Evolutionary conservation across 30 jellyfish, hydroid and myxozoan genomes (phyloP), one percentile per base, ranked within the genome.

Genomic region (Hydra vulgaris): DNA sequence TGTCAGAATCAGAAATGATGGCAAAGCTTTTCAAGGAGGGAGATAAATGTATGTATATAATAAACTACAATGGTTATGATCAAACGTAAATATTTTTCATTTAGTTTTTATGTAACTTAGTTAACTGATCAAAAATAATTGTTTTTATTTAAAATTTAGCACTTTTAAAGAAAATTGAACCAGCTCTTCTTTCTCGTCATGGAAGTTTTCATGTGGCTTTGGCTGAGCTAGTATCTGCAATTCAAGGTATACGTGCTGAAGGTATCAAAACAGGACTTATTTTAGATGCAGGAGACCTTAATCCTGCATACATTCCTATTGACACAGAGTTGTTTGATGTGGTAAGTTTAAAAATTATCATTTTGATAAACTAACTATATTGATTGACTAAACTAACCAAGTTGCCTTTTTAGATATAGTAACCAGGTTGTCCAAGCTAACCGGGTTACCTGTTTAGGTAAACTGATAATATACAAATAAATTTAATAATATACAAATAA

Each of bases 201-300:
- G 87, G 87, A 15, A 67, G 83, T 25, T 70, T 56, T 21, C 71
- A 80, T 21, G 87, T 52, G 27, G 70, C 69, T 70, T 53, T 80
- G 40, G 87, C 87, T 0, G 27, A 80, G 7, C 72, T 80, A 21
- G 7, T 80, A 16, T 20, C 87, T 21, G 87, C 87, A 16, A 80
- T 80, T 61, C 87, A 80, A 66, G 70, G 87, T 26, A 70, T 80
- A 12, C 87, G 87, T 8, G 87, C 81, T 26, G 87, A 80, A 70
- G 87, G 87, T n/a, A 27, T 80, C 20, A 80, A 80, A 27, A 80
- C 87, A 18, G 87, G 83, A 26, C 72, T 80, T 8, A 55, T 80
- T 23, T 25, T 79, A 5, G 80, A 67, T 25, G 87, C 87, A 21
- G 84, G 84, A 15, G 87, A 72, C 22, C 69, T 80, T 19, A 70